Evolutionary conservation across 1,140 invertebrate genomes (phyloP).

Genomic region (Drosophila nigromelanica): DNA sequence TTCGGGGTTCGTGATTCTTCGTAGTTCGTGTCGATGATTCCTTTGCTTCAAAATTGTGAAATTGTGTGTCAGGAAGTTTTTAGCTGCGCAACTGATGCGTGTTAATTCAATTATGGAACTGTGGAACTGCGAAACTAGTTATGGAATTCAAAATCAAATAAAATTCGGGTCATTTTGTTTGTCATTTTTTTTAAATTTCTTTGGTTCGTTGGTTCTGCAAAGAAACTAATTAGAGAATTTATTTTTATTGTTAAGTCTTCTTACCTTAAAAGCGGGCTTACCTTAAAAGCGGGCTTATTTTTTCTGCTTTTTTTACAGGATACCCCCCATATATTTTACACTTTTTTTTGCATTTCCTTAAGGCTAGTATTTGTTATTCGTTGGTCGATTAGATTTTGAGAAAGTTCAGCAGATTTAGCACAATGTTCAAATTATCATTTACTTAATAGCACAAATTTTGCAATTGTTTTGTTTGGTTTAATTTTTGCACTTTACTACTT

Average conservation of each 20-base stretch:
- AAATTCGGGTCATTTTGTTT: background rate
- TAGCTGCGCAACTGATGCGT: constrained; percentile 25
- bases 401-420: background rate
- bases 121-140: background rate
- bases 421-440: too few relatives aligned
- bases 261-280: background rate
- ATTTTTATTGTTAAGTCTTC: background rate
- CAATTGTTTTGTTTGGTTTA: too few relatives aligned
- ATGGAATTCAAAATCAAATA: constrained; percentile 2
- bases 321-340: background rate
- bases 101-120: background rate
- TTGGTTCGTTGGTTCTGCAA: background rate
- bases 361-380: background rate
- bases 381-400: too few relatives aligned
- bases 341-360: background rate
- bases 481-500: too few relatives aligned
- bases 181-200: background rate
- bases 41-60: constrained; percentile 7
- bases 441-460: background rate
- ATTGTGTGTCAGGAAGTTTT: too few relatives aligned
- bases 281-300: background rate
- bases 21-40: constrained; percentile 6
- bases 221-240: too few relatives aligned
- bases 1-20: background rate
- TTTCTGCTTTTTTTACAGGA: background rate